Evolutionary conservation across 2,113 vertebrate genomes (phyloP).

Genomic region (Fukomys damarensis): DNA sequence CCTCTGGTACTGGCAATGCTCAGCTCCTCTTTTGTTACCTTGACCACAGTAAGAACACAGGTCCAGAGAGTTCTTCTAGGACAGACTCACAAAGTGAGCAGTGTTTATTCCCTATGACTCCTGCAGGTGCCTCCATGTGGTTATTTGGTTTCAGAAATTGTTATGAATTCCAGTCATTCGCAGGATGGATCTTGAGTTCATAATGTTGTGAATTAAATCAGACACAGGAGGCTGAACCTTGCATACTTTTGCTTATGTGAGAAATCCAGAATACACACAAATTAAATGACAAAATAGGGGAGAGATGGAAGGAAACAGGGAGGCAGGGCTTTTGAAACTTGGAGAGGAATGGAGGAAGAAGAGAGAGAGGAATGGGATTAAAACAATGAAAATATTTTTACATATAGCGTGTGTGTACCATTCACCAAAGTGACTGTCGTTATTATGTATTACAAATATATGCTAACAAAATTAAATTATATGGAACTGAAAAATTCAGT

Average conservation of each 20-base stretch:
- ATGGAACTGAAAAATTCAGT: not conserved
- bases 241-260: not conserved
- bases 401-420: too few relatives aligned
- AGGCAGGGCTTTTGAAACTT: not conserved
- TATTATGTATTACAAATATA: not conserved
- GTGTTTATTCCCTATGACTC: too few relatives aligned
- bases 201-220: not conserved
- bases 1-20: fast-evolving
- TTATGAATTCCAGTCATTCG: too few relatives aligned
- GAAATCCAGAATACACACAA: not conserved
- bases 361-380: not conserved
- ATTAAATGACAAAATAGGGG: not conserved
- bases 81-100: too few relatives aligned
- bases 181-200: not conserved
- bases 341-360: not conserved
- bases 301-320: not conserved
- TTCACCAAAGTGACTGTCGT: not conserved
- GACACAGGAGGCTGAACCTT: not conserved
- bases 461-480: not conserved
- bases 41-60: not conserved
- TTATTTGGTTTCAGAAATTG: not conserved
- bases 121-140: not conserved
- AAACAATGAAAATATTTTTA: too few relatives aligned
- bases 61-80: not conserved
- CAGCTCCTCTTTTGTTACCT: not conserved